Evolutionary conservation across 2,888 invertebrate genomes (phyloP), one percentile per base, ranked within the genome.

Genomic region (Prenolepis imparis): DNA sequence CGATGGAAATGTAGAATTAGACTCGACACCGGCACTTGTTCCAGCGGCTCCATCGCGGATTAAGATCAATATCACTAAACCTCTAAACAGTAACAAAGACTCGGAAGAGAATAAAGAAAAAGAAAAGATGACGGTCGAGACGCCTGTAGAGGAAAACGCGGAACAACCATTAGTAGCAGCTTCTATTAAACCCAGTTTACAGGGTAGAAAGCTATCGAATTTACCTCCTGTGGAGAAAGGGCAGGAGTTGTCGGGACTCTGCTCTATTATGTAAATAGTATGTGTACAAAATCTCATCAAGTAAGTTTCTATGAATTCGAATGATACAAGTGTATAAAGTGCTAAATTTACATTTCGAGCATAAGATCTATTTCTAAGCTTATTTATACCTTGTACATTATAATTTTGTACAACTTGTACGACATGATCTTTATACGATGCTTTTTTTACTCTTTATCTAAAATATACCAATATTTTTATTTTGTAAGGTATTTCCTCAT

Each of bases 11-110:
- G 96, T 97, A 11, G 97, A 97, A 91, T 94, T 96, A 15, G 96
- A 96, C 61, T 95, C 96, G 28, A 95, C 96, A 1, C 94, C 95
- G 0, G 92, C 95, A 9, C 89, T 95, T 0, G 95, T 95, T 15
- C 95, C 96, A 28, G 91, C 95, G 9, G 91, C 94, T 91, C 84
- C 95, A 94, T 92, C 94, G 15, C 91, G 92, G 93, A 98, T 98
- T 88, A 97, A 97, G 92, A 98, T 98, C 95, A 98, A 98, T 95
- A 98, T 98, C 92, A 97, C 97, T 90, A 97, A 97, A 94, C 95
- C 96, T 12, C 93, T 96, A 89, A 86, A 88, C 84, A 80, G 91
- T 88, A 88, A 93, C 91, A 91, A 94, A 91, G 91, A 95, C 87
- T 91, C 93, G 86, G 91, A 94, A 91, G 93, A 93, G 81, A 77